A percentile compares a stretch with the other conserved stretches of the same genome.
These are phyloP conservation scores for Eleutherodactylus coqui DNA, from an alignment of 2,797 vertebrate genomes.

Conservation along the genomic window DNA sequence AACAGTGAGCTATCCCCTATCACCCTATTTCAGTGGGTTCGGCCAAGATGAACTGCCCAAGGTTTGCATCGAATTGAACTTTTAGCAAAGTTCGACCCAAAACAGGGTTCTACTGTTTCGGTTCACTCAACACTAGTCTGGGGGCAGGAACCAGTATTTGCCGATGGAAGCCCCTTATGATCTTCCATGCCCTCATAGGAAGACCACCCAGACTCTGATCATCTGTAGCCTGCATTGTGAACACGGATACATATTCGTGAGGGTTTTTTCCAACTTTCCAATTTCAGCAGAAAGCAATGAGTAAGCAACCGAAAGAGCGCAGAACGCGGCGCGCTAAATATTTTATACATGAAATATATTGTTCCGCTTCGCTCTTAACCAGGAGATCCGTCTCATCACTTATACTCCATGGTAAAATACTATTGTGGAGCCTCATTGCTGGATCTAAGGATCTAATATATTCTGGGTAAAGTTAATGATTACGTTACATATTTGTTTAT, in stretches of 20 bases:
- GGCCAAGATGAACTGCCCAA: too few species aligned
- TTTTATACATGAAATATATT: conserved; percentile 59
- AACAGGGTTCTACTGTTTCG: too few species aligned
- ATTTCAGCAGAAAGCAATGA: conserved; percentile 34
- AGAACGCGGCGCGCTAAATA: conserved; percentile 28
- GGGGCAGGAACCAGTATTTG: neutral
- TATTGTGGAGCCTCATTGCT: conserved; percentile 54
- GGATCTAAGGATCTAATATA: conserved; percentile 58
- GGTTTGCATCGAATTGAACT: too few species aligned
- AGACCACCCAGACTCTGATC: conserved; percentile 5
- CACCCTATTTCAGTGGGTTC: too few species aligned
- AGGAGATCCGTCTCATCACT: conserved; percentile 52
- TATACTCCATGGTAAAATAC: conserved; percentile 58
- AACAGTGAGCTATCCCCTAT: too few species aligned
- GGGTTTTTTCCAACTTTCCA: neutral
- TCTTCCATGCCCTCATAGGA: neutral
- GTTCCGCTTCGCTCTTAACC: conserved; percentile 53
- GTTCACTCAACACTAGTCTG: too few species aligned
- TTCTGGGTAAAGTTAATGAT: conserved; percentile 61
- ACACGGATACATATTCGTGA: neutral
- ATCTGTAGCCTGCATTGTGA: neutral
- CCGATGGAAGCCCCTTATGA: neutral
- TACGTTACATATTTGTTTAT: conserved; percentile 63
- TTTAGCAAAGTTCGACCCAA: too few species aligned
- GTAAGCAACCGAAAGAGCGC: conserved; percentile 15